Evolutionary conservation across 2,888 invertebrate species (phyloP), one percentile per base, ranked within the genome.

Genomic region (Pammene fasciana): DNA sequence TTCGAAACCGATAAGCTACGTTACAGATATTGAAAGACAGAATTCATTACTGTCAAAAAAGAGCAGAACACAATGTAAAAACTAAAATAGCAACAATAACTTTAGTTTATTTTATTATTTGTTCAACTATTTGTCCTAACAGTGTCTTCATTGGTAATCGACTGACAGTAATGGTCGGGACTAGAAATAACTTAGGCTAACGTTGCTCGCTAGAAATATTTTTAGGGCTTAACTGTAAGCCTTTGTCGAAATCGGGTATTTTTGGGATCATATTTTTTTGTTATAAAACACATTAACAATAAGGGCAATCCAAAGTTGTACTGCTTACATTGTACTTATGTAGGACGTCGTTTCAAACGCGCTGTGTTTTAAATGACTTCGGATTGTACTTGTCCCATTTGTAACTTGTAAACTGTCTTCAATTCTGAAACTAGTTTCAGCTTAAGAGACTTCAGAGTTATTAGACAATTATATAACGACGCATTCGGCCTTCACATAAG

Each of bases 311-410:
- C 48, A 66, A 55, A 67, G 56, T 55, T 64, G 41, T 26, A 52
- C 56, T 36, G 48, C 46, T 38, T 67, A 71, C 56, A 64, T n/a
- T n/a, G n/a, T n/a, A n/a, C n/a, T n/a, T 67, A 50, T 52, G n/a
- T 48, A 60, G 36, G 55, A 50, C 43, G 59, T 64, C 66, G 65
- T 74, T 75, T 74, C 78, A 76, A 75, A 74, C 75, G 77, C 76
- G 75, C 74, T 38, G 72, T 80, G 79, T 82, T 83, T 76, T 76
- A 78, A 75, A 81, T 81, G 78, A 81, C 83, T 84, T 83, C 71
- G 76, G 75, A 82, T 81, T 76, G 76, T 80, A 78, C 76, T 78
- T 76, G 77, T 75, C 73, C 73, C 79, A 74, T 78, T 80, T 76
- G 77, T 77, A 76, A 79, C 78, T 79, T 75, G 76, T 74, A 75